Conservation (phyloP, 2,797 vertebrate genomes). For the Lateolabrax maculatus region DNA sequence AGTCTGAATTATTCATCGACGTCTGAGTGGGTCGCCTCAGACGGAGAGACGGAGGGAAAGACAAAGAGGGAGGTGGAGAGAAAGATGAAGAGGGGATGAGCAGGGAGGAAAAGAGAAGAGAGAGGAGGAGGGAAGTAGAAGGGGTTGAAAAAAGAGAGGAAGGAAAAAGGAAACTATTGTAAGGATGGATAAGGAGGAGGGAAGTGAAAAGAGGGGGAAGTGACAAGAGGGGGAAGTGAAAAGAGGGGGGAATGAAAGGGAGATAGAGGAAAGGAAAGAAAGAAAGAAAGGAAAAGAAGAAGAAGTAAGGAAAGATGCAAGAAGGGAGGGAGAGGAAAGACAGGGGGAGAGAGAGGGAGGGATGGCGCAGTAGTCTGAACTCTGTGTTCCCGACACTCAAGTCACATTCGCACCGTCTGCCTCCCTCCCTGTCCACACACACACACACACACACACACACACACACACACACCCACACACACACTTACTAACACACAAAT, state of each 20-base stretch:
- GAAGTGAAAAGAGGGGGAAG: neutral
- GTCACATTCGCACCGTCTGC: constrained; percentile 80
- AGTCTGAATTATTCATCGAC: constrained; percentile 84
- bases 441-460: constrained; percentile 30
- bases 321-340: constrained; percentile 30
- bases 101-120: neutral
- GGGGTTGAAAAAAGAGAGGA: neutral
- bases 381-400: constrained; percentile 72
- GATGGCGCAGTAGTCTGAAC: constrained; percentile 75
- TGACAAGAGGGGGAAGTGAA: neutral
- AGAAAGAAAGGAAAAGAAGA: neutral
- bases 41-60: constrained; percentile 51
- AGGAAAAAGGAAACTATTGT: neutral
- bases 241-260: neutral
- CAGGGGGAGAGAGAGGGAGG: constrained; percentile 34
- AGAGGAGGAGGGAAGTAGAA: constrained; percentile 13
- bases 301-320: neutral
- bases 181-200: neutral
- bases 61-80: constrained; percentile 45
- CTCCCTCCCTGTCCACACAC: constrained; percentile 44
- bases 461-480: constrained; percentile 29
- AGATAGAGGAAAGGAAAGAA: neutral
- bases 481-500: constrained; percentile 32
- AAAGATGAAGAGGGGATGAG: constrained; percentile 14
- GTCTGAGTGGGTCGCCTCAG: constrained; percentile 74